phyloP scores from a whole-genome alignment of 2,888 invertebrate species.

The Doris montereyensis region DNA sequence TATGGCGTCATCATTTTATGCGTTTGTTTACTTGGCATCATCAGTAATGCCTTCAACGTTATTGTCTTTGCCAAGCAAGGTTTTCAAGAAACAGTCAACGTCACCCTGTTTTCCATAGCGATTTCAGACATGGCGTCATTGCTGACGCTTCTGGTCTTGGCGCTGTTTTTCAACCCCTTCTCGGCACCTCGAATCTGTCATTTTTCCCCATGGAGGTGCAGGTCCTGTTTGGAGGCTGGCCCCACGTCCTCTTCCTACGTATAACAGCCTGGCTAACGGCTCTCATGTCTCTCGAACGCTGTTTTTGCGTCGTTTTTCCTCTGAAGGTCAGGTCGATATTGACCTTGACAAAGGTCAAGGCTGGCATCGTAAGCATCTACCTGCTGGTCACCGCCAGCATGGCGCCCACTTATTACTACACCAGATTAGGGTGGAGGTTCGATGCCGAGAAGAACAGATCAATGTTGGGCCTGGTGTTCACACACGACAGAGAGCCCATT shows the following conservation, averaged over 20 bases:
- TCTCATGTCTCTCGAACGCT: conserved; percentile 15
- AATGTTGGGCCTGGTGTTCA: conserved; percentile 3
- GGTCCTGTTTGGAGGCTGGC: conserved; percentile 16
- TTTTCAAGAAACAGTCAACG: no score
- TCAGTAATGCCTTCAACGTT: no score
- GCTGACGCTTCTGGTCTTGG: no score
- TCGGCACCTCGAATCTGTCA: no score
- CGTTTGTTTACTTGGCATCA: no score
- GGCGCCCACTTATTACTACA: conserved; percentile 18
- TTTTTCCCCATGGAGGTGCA: conserved; percentile 16
- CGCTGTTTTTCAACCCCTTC: no score
- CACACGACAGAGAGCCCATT: not conserved
- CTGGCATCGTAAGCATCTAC: conserved; percentile 7
- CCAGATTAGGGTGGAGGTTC: conserved; percentile 22
- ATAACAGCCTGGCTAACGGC: conserved; percentile 30
- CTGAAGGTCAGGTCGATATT: conserved; percentile 21
- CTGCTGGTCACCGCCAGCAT: not conserved
- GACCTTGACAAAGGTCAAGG: not conserved
- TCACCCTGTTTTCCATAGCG: no score
- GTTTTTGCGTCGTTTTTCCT: conserved; percentile 22
- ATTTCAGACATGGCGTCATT: no score
- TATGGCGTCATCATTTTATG: no score
- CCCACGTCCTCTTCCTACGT: not conserved
- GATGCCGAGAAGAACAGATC: not conserved
- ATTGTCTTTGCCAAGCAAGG: no score